Evolutionary conservation across 2,797 vertebrate genomes (phyloP).

Genomic region (Sphaeramia orbicularis): DNA sequence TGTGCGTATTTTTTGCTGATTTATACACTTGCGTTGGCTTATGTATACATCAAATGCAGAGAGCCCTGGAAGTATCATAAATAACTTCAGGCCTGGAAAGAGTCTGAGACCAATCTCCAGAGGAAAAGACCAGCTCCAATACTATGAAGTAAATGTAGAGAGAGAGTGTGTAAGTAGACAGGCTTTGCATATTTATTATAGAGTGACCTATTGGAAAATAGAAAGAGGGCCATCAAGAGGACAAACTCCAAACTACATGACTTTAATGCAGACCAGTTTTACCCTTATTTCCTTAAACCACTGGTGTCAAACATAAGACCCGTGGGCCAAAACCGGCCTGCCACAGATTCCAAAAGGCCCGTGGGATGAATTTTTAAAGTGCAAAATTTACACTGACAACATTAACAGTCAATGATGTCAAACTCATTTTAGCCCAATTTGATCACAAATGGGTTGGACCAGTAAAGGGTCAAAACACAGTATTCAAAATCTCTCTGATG

Average conservation of each 20-base stretch:
- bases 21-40: constrained; percentile 4
- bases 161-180: constrained; percentile 2
- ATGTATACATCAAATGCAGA: neutral
- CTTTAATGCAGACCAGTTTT: too few relatives aligned
- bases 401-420: too few relatives aligned
- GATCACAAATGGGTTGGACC: too few relatives aligned
- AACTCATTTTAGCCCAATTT: too few relatives aligned
- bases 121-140: neutral
- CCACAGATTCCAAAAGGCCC: too few relatives aligned
- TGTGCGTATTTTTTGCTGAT: constrained; percentile 21
- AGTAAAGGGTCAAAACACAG: too few relatives aligned
- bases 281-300: too few relatives aligned
- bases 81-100: neutral
- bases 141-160: neutral
- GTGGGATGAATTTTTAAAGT: too few relatives aligned
- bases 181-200: neutral
- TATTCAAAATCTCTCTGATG: too few relatives aligned
- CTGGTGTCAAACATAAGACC: too few relatives aligned
- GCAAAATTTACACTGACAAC: too few relatives aligned
- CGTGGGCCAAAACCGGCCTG: too few relatives aligned
- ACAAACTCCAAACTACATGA: neutral
- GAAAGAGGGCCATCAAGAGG: neutral
- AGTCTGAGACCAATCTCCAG: neutral
- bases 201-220: neutral
- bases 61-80: neutral